These are phyloP conservation scores for Labroides dimidiatus DNA, from an alignment of 2,797 vertebrate species.

Conservation along the genomic window DNA sequence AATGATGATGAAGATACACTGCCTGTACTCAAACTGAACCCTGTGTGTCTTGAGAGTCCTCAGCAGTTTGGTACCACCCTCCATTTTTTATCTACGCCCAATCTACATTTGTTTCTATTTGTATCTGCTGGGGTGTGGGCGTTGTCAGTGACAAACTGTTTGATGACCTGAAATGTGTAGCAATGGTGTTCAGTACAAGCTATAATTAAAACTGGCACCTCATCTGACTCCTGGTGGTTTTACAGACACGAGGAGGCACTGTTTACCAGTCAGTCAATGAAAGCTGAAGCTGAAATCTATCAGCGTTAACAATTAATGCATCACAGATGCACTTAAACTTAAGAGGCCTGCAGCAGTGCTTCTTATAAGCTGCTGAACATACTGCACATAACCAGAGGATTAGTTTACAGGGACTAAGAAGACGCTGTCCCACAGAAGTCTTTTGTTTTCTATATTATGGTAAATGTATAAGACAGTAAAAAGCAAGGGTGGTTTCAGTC, in stretches of 20 bases:
- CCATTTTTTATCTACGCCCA: background rate
- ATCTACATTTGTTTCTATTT: too few species aligned
- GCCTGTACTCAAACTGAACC: background rate
- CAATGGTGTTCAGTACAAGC: too few species aligned
- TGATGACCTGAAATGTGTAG: too few species aligned
- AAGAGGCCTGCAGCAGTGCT: background rate
- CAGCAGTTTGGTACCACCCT: too few species aligned
- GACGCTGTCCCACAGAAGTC: background rate
- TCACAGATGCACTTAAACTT: background rate
- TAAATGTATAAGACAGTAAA: background rate
- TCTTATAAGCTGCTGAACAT: constrained; percentile 9
- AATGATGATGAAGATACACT: background rate
- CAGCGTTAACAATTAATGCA: constrained; percentile 1
- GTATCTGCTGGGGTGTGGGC: background rate
- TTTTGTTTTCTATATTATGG: background rate
- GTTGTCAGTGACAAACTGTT: constrained; percentile 2
- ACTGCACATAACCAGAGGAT: constrained; percentile 31
- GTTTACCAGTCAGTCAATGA: too few species aligned
- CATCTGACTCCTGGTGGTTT: background rate
- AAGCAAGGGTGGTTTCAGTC: background rate
- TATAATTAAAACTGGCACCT: background rate
- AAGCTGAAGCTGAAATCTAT: background rate
- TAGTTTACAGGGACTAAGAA: constrained; percentile 9
- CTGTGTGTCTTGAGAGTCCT: too few species aligned
- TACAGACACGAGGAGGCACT: background rate